Conservation (phyloP, 2,113 vertebrate genomes). For the Phalacrocorax brasilianus region DNA sequence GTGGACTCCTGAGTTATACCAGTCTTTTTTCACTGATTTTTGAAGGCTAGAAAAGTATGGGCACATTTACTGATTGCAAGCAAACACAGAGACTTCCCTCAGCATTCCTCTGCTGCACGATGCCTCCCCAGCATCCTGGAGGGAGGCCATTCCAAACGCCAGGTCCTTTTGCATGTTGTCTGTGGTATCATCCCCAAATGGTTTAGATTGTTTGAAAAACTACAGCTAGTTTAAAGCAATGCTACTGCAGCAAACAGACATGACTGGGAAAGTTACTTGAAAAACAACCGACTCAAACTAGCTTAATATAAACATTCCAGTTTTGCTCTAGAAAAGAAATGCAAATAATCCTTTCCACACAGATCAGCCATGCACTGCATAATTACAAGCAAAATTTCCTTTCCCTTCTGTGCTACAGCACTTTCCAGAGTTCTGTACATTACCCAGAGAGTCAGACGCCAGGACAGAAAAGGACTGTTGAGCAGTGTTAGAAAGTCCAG, state of each 20-base stretch:
- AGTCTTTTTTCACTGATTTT: background rate
- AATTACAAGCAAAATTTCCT: background rate
- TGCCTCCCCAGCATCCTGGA: background rate
- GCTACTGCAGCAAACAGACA: background rate
- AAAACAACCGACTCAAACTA: background rate
- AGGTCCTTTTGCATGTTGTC: background rate
- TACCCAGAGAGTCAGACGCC: background rate
- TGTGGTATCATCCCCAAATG: background rate
- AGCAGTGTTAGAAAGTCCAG: background rate
- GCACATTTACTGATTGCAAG: background rate
- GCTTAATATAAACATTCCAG: background rate
- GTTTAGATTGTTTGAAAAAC: background rate
- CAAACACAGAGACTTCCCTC: background rate
- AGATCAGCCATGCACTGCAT: background rate
- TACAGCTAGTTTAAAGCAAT: background rate
- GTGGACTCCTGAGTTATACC: background rate
- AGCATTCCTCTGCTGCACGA: background rate
- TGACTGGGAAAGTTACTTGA: background rate
- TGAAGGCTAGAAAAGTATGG: background rate
- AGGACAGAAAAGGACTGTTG: too few relatives aligned
- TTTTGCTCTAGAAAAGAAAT: background rate
- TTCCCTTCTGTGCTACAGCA: background rate
- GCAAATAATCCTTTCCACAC: background rate
- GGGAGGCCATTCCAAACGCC: background rate
- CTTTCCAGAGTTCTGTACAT: background rate